These are phyloP conservation scores for Osmerus eperlanus DNA, from an alignment of 2,113 vertebrate genomes.

Conservation along the genomic window DNA sequence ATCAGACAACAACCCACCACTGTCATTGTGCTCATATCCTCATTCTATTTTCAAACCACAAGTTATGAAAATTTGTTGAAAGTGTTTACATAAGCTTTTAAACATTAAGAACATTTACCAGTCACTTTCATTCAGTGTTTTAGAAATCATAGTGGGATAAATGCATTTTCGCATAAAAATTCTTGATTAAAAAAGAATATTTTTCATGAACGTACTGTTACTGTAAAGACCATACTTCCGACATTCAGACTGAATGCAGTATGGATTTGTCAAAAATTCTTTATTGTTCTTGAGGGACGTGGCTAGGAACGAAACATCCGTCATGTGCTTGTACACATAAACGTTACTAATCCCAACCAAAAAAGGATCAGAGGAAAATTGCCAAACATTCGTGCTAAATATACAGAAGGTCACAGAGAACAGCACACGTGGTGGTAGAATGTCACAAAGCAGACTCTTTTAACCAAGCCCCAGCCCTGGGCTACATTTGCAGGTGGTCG, in stretches of 20 bases:
- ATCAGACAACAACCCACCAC: constrained; percentile 42
- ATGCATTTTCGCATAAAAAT: too few species aligned
- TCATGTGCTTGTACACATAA: constrained; percentile 31
- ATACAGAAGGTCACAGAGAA: constrained; percentile 65
- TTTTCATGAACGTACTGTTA: too few species aligned
- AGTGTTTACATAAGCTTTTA: too few species aligned
- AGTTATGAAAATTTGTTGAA: background rate
- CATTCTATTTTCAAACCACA: constrained; percentile 2
- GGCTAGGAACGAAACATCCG: constrained; percentile 31
- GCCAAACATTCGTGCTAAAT: constrained; percentile 38
- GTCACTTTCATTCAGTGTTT: too few species aligned
- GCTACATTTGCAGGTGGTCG: constrained; percentile 84
- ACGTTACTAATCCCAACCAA: constrained; percentile 36
- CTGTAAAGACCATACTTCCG: too few species aligned
- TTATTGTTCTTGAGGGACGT: constrained; percentile 21
- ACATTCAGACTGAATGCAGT: too few species aligned
- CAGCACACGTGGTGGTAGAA: constrained; percentile 66
- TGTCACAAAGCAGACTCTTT: constrained; percentile 76
- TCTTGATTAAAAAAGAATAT: too few species aligned
- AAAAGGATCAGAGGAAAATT: constrained; percentile 38
- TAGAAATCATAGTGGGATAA: too few species aligned
- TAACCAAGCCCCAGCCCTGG: constrained; percentile 70
- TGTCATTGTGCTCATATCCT: constrained; percentile 33
- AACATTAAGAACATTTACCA: too few species aligned
- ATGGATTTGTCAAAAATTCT: too few species aligned